These are phyloP conservation scores for Bombus sylvicola DNA, from an alignment of 1,140 invertebrate species.

Conservation along the genomic window DNA sequence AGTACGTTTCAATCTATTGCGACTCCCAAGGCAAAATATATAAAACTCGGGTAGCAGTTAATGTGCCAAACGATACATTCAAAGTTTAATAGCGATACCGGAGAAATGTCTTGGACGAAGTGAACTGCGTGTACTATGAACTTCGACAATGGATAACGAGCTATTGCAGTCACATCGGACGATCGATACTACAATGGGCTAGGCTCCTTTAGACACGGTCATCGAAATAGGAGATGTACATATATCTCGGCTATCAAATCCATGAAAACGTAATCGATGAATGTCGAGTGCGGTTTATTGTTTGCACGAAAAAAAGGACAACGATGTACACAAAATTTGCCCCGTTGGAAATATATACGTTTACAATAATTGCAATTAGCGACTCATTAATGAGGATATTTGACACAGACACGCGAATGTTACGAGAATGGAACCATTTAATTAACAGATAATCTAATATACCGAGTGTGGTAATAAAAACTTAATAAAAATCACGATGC, in stretches of 20 bases:
- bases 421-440: background rate
- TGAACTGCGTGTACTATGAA: constrained; percentile 24
- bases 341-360: background rate
- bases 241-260: background rate
- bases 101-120: constrained; percentile 52
- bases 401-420: background rate
- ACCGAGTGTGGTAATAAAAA: background rate
- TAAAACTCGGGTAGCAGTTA: background rate
- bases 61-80: background rate
- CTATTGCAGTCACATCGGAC: constrained; percentile 26
- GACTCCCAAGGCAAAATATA: too few species aligned
- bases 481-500: background rate
- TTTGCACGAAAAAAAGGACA: background rate
- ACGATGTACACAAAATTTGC: background rate
- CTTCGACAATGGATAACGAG: constrained; percentile 50
- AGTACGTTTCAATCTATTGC: too few species aligned
- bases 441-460: background rate
- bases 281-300: background rate
- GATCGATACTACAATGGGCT: constrained; percentile 46
- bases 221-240: constrained; percentile 1
- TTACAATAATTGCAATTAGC: constrained; percentile 9
- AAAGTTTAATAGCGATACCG: constrained; percentile 10
- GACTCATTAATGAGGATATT: background rate
- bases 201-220: constrained; percentile 41
- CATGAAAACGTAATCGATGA: background rate